Evolutionary conservation across 2,888 invertebrate genomes (phyloP), one percentile per base, ranked within the genome.

Genomic region (Cephus sareptanus): DNA sequence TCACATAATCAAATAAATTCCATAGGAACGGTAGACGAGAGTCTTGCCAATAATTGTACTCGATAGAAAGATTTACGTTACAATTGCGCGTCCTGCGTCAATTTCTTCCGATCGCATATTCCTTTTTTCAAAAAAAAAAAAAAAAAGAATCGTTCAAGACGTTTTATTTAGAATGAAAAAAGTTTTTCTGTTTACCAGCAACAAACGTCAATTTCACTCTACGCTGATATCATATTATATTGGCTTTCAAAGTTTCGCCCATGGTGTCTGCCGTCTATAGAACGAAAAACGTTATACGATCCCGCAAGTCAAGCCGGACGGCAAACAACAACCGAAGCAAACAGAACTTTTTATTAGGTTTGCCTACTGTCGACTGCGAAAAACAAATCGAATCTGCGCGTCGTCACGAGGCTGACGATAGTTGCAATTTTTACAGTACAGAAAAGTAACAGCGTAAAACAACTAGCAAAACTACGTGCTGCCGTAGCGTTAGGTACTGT

Each of bases 151-250:
- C 40, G 6, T 40, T 6, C 15, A 40, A 40, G 40, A 15, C 4
- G 4, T 4, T 15, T 13, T 4, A 15, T 13, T 15, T 40, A 15
- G 4, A 13, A 13, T 40, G 40, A 71, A n/a, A 30, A 77, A 78
- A 78, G 37, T 79, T 77, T 73, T 33, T 33, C 73, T 34, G 70
- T 75, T 73, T 77, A 37, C 73, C 75, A 34, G 34, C 68, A 73
- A 75, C 40, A 79, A 79, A 79, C 75, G 77, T 80, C 74, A 79
- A 78, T 79, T 79, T 80, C 74, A 78, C 75, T 73, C 23, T 34
- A 30, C 30, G 73, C 73, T 76, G 71, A 76, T 78, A 76, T 71
- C 30, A 76, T 79, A 79, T 71, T 40, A 76, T 79, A 79, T 79
- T 76, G 77, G n/a, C 68, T 35, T 23, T 76, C 40, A 77, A 78